Evolutionary conservation across 2,113 vertebrate species (phyloP), one percentile per base, ranked within the genome.

Genomic region (Actenoides lindsayi): DNA sequence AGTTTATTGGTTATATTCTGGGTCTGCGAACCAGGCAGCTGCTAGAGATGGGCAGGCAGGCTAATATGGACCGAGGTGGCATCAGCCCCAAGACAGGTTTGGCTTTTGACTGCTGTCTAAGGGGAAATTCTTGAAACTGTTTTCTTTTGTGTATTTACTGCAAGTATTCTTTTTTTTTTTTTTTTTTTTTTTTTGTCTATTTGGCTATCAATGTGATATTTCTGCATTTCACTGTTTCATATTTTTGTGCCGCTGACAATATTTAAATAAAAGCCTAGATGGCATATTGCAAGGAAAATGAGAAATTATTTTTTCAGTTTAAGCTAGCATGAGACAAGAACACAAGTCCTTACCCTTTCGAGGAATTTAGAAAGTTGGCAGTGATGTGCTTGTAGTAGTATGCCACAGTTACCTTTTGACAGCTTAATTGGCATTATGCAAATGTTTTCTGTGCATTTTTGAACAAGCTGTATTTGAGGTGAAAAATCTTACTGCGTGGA

Each of bases 401-500:
- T 93, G 63, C 73, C 64, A 69, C 87, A 44, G 60, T 95, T 97
- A 97, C 95, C 82, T 97, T 94, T 96, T 94, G 92, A 97, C 69
- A 96, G 74, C 94, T 97, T 97, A 95, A 97, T 98, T 98, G 97
- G 79, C 75, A 89, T 93, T 91, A 93, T 97, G 93, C 83, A 97
- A 96, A 94, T 96, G 69, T 93, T 94, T 95, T 95, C 94, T 56
- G 59, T 90, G 87, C 83, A 88, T 97, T 97, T 96, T 85, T 95
- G 56, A 90, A 64, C 48, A 35, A 89, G 78, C 82, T 93, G 68
- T 88, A 56, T 97, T 96, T 94, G 50, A 62, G 65, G 84, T 90
- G 85, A 91, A 97, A 94, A 96, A 67, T 70, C 81, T 83, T 70
- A 50, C 88, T 46, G 33, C 18, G 16, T 65, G 70, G 80, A 90